Percentiles rank a stretch among this genome's conserved stretches.
Conservation (phyloP, 1,140 invertebrate genomes). For the Fopius arisanus region DNA sequence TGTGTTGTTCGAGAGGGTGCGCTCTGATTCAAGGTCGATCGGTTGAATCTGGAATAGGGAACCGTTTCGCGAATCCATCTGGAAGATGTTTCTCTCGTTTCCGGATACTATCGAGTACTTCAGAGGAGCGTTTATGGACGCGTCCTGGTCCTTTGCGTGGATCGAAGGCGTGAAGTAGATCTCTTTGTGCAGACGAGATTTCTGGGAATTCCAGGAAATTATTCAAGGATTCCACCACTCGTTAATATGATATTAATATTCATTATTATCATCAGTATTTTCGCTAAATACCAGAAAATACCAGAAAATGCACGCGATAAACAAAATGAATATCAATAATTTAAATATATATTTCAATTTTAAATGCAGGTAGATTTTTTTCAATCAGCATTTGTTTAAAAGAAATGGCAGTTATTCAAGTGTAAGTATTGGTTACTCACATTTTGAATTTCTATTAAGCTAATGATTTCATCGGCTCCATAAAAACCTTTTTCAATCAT, state of each 20-base stretch:
- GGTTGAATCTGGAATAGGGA: conserved; percentile 79
- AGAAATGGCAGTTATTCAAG: no score
- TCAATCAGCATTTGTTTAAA: no score
- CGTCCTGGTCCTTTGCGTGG: conserved; percentile 79
- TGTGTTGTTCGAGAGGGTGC: conserved; percentile 73
- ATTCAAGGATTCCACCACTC: no score
- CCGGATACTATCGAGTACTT: conserved; percentile 79
- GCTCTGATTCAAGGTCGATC: conserved; percentile 79
- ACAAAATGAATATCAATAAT: no score
- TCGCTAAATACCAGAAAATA: no score
- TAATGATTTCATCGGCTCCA: background rate
- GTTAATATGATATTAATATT: no score
- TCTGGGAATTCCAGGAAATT: background rate
- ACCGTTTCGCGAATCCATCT: conserved; percentile 77
- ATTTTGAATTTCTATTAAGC: no score
- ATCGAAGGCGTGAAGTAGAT: conserved; percentile 76
- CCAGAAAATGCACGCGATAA: no score
- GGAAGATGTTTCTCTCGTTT: conserved; percentile 76
- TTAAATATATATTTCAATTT: no score
- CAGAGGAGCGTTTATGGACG: conserved; percentile 72
- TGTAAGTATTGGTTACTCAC: no score
- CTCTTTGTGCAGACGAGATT: conserved; percentile 69
- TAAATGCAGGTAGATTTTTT: no score
- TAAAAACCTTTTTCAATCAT: background rate
- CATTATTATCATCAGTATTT: no score